A percentile compares a stretch with the other conserved stretches of the same genome.
Conservation (phyloP, 2,888 invertebrate genomes). For the Odontocolon sp. region DNA sequence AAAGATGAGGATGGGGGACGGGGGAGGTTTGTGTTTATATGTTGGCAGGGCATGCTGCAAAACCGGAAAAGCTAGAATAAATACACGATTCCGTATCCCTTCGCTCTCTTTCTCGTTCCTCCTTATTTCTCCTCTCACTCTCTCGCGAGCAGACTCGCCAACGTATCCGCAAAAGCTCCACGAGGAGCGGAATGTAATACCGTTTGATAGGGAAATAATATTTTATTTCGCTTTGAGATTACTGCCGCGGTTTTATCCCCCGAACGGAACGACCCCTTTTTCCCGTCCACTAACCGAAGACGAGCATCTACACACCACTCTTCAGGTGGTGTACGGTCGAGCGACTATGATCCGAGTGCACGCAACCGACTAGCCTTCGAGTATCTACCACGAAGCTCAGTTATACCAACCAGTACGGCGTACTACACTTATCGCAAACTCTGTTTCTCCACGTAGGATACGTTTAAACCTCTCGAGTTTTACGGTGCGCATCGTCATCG, state of each 20-base stretch:
- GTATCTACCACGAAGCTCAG: constrained; percentile 13
- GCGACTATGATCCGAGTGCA: constrained; percentile 40
- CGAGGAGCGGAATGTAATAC: constrained; percentile 74
- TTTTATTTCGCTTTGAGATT: constrained; percentile 76
- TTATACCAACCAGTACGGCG: not conserved
- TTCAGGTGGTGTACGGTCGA: constrained; percentile 40
- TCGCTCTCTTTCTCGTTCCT: not conserved
- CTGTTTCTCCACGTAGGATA: constrained; percentile 13
- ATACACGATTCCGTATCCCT: constrained; percentile 47
- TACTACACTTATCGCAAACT: constrained; percentile 32
- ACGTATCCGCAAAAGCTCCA: constrained; percentile 50
- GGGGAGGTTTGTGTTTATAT: not conserved
- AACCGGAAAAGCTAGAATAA: constrained; percentile 62
- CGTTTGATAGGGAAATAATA: constrained; percentile 78
- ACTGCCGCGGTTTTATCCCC: constrained; percentile 69
- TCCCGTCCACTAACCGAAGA: constrained; percentile 50
- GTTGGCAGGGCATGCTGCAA: not conserved
- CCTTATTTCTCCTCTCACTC: not conserved
- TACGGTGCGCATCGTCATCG: constrained; percentile 40
- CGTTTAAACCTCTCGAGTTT: constrained; percentile 26
- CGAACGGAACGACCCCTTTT: constrained; percentile 63
- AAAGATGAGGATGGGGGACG: constrained; percentile 58
- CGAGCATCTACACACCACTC: constrained; percentile 20
- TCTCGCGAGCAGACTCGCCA: constrained; percentile 10
- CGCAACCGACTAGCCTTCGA: constrained; percentile 33